Evolutionary conservation across 2,797 vertebrate genomes (phyloP), one percentile per base, ranked within the genome.

Genomic region (Diglossa cyanea): DNA sequence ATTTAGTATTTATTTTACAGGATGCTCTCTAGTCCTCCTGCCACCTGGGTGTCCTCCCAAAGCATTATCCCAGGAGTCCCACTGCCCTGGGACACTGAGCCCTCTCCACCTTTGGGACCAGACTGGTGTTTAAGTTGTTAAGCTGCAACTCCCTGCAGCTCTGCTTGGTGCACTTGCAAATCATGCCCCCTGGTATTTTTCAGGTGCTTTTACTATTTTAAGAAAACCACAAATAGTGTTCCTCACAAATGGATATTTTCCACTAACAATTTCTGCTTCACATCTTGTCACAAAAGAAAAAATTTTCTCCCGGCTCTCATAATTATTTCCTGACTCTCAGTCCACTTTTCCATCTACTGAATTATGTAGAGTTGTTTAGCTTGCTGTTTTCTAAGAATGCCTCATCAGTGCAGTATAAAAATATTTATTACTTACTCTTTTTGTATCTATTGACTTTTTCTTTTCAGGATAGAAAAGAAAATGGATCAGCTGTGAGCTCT

Each of bases 301-400:
- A 82, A 63, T 60, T 75, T 94, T 60, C 73, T 72, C 70, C 51
- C n/a, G 20, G 58, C 70, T 94, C 65, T 77, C 21, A 6, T 91
- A 94, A 94, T 96, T 94, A 96, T 93, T 94, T 96, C 93, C 94
- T 94, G 94, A 95, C 76, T 94, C 82, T 80, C 66, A 67, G 93
- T 94, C 89, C 82, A 84, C 88, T 96, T 66, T 79, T 83, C 78
- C 63, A 95, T 91, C 89, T 73, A 8, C 87, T 93, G 93, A 95
- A 96, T 94, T 94, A 93, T 88, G 89, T 8, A 82, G 89, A 95
- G 63, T 91, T 96, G 94, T 96, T 94, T 95, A 94, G 93, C 76
- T 96, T 96, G 94, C 93, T 86, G 84, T 96, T 97, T 95, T 83
- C 90, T 85, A 96, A 95, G 94, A 96, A 96, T 96, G 95, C 89